Evolutionary conservation across 1,140 invertebrate species (phyloP).

Genomic region (Aphaenogaster rudis): DNA sequence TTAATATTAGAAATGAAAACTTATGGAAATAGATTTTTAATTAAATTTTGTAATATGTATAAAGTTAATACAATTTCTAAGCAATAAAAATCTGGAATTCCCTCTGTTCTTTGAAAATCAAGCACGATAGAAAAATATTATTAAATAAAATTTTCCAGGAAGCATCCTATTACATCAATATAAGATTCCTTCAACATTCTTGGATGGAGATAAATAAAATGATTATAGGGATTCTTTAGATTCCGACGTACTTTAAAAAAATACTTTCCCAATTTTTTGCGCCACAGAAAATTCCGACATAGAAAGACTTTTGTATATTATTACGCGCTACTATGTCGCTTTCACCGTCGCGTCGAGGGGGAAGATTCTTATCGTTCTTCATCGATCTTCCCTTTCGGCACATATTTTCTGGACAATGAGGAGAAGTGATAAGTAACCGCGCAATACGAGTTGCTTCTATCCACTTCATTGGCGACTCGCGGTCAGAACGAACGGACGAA

Average conservation of each 20-base stretch:
- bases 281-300: not conserved
- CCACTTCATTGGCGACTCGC: constrained; percentile 2
- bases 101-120: not conserved
- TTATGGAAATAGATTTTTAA: not conserved
- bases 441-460: not conserved
- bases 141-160: not conserved
- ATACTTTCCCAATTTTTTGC: not conserved
- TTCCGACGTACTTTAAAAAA: not conserved
- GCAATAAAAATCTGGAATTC: not conserved
- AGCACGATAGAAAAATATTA: not conserved
- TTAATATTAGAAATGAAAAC: not conserved
- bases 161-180: not conserved
- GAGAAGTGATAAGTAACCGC: not conserved
- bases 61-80: not conserved
- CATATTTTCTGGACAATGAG: not conserved
- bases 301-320: not conserved
- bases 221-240: not conserved
- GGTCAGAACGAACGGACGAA: not conserved
- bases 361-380: constrained; percentile 13
- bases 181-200: not conserved
- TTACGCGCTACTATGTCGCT: not conserved
- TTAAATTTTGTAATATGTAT: not conserved
- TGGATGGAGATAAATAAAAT: not conserved
- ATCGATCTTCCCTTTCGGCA: constrained; percentile 14
- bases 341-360: not conserved